Evolutionary conservation across 2,888 invertebrate species (phyloP).

Genomic region (Julus scandinavius): DNA sequence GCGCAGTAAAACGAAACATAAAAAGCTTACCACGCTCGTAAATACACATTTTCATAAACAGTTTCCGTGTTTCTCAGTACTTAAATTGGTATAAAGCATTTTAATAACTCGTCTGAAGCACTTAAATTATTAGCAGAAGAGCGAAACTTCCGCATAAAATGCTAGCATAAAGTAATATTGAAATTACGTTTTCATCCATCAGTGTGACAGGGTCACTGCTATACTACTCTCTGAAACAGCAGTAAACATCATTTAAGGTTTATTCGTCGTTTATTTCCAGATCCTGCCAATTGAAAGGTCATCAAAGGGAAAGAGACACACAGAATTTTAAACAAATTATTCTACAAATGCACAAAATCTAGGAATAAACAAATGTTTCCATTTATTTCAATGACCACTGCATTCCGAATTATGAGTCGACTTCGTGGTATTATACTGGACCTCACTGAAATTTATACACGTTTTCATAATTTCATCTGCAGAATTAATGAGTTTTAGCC

Average conservation of each 20-base stretch:
- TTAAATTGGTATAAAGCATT: slow-evolving; percentile 28
- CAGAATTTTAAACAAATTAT: background rate
- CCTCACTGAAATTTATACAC: too few species aligned
- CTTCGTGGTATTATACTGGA: too few species aligned
- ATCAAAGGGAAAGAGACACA: background rate
- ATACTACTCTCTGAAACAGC: background rate
- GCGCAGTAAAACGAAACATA: background rate
- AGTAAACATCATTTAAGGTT: background rate
- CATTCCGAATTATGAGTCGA: too few species aligned
- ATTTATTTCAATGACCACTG: too few species aligned
- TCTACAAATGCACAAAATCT: background rate
- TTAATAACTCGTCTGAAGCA: background rate
- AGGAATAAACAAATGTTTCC: too few species aligned
- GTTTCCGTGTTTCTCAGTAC: background rate
- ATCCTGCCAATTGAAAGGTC: background rate
- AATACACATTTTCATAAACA: slow-evolving; percentile 38
- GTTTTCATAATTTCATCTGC: too few species aligned
- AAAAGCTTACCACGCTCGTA: slow-evolving; percentile 5
- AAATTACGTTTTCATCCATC: background rate
- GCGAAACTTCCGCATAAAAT: background rate
- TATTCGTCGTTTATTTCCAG: background rate
- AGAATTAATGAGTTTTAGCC: too few species aligned
- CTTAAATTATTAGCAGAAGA: slow-evolving; percentile 34
- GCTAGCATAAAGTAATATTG: background rate
- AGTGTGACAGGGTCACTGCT: background rate